A percentile compares a stretch with the other conserved stretches of the same genome.
Evolutionary conservation across 2,888 invertebrate genomes (phyloP).

Genomic region (Amiota mariae): DNA sequence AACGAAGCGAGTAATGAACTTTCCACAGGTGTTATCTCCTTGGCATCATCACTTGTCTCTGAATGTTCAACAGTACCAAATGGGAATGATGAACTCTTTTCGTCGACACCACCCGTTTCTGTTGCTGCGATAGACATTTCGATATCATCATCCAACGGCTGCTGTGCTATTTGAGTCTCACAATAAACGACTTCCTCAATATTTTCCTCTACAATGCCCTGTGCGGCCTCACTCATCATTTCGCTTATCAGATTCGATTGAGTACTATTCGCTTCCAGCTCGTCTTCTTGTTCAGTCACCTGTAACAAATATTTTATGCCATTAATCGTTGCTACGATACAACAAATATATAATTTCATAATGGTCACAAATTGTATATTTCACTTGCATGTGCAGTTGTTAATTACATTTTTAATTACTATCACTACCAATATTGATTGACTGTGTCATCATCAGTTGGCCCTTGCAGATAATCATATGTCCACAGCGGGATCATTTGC

Average conservation of each 20-base stretch:
- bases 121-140: conserved; percentile 52
- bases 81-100: conserved; percentile 73
- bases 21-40: conserved; percentile 57
- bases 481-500: conserved; percentile 70
- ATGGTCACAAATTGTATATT: no score
- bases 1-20: conserved; percentile 71
- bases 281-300: conserved; percentile 59
- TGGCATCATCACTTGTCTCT: conserved; percentile 71
- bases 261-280: conserved; percentile 15
- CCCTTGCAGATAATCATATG: conserved; percentile 73
- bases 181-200: conserved; percentile 39
- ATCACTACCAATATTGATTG: neutral
- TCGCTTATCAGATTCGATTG: conserved; percentile 35
- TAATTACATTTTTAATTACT: neutral
- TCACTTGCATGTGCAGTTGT: no score
- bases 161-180: conserved; percentile 49
- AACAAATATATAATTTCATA: no score
- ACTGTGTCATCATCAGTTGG: conserved; percentile 68
- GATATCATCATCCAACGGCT: conserved; percentile 57
- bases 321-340: no score
- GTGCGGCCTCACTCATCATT: conserved; percentile 41
- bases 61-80: conserved; percentile 69
- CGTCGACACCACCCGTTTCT: conserved; percentile 63
- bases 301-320: conserved; percentile 37
- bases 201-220: conserved; percentile 30